Percentiles rank a stretch among this genome's conserved stretches.
phyloP scores from a whole-genome alignment of 2,113 vertebrate genomes.

The Leptobrachium ailaonicum region DNA sequence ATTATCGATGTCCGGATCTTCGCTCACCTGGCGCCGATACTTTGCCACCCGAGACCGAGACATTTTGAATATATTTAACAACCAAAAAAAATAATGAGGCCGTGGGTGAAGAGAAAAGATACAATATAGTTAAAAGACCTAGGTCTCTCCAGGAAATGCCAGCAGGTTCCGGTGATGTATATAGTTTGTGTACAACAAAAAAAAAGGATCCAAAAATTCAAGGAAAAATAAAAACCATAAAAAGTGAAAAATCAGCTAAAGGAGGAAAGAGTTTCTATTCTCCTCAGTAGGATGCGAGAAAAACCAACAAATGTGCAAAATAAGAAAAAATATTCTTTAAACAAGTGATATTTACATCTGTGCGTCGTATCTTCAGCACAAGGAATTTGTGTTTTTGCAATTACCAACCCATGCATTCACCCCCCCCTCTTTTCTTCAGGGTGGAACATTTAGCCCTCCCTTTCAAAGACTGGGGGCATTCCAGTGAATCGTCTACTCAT shows the following conservation, averaged over 20 bases:
- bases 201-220: no score
- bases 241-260: no score
- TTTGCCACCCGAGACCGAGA: conserved; percentile 72
- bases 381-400: conserved; percentile 5
- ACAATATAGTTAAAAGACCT: no score
- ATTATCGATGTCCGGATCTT: conserved; percentile 81
- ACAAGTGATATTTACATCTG: background rate
- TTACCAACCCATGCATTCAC: background rate
- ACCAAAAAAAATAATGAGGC: no score
- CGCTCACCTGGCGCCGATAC: conserved; percentile 76
- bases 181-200: no score
- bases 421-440: background rate
- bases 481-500: conserved; percentile 73
- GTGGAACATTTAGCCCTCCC: background rate
- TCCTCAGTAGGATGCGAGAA: no score
- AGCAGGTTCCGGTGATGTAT: no score
- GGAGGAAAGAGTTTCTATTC: no score
- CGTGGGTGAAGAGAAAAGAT: no score
- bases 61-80: conserved; percentile 64
- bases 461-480: conserved; percentile 58
- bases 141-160: no score
- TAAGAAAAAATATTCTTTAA: background rate
- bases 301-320: no score
- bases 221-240: no score
- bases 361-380: background rate